Evolutionary conservation across 1,140 invertebrate genomes (phyloP), one percentile per base, ranked within the genome.

Genomic region (Listronotus oregonensis): DNA sequence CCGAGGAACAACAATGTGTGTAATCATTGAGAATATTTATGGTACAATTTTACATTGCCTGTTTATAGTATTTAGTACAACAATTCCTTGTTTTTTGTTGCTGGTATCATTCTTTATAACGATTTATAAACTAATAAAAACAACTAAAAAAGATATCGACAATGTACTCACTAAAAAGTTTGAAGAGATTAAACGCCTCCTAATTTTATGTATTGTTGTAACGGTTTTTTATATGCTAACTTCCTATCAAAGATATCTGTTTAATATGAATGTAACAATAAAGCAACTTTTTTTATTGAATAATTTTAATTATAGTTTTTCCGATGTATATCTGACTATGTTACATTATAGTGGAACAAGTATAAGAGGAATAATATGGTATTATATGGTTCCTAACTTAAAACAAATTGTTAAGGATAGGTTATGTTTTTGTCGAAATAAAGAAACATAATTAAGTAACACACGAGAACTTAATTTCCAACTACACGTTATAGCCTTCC

Each of bases 211-310:
- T 57, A 50, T 76, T 14, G 14, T 64, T 18, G 60, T 78, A 47
- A 72, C 64, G 9, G 27, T 71, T 32, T 37, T 71, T 9, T 76
- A 72, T 62, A 42, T 73, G 27, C 10, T 68, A 7, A 74, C 69
- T 11, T 76, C 75, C 11, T 69, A 75, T 59, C 77, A 75, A 63
- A 63, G 75, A 56, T 67, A 73, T 51, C 12, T 72, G 31, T 68
- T 77, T 37, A 62, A 72, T 47, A 64, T 74, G 9, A 56, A 71
- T 18, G 67, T 75, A 47, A 66, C 70, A 8, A 51, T 71, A 67
- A 58, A 47, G 9, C 57, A 72, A 47, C 27, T 58, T 42, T 61
- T 70, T 39, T 39, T 31, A 31, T 64, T 73, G 37, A 66, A 71
- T 57, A 77, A 73, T 61, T 56, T 59, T 62, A 62, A 37, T 37